A percentile compares a stretch with the other conserved stretches of the same genome.
Conservation (phyloP, 2,797 vertebrate genomes). For the Smutsia temminckii region DNA sequence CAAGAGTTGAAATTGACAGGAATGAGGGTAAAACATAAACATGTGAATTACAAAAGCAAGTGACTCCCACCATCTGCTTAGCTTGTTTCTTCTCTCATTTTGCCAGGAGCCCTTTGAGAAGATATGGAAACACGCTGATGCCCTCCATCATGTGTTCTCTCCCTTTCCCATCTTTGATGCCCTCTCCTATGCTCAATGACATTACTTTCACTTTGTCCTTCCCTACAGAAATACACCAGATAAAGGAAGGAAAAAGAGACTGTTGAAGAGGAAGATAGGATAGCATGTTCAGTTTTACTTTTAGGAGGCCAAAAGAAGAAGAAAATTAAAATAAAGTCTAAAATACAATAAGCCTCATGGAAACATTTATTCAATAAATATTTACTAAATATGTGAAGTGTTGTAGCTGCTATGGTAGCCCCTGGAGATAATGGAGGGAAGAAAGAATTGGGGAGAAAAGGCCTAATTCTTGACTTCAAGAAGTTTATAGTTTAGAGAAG, state of each 20-base stretch:
- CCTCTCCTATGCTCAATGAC: conserved; percentile 57
- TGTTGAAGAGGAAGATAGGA: not conserved
- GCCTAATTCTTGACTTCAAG: not conserved
- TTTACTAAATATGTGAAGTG: not conserved
- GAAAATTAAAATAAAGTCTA: not conserved
- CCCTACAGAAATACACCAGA: conserved; percentile 6
- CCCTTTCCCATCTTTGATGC: conserved; percentile 54
- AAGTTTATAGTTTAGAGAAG: not conserved
- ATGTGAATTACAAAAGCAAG: conserved; percentile 45
- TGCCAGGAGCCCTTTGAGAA: conserved; percentile 77
- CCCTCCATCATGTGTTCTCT: conserved; percentile 23
- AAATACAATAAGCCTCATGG: not conserved
- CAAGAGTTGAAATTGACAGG: conserved; percentile 48
- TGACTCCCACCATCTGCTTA: conserved; percentile 72
- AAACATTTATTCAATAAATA: not conserved
- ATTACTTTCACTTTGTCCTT: conserved; percentile 59
- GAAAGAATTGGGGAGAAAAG: no score
- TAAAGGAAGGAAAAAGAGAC: not conserved
- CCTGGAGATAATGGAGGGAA: not conserved
- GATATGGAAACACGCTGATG: conserved; percentile 57
- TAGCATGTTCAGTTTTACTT: not conserved
- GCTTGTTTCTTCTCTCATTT: conserved; percentile 41
- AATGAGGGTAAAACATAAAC: conserved; percentile 60
- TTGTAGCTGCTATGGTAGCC: not conserved
- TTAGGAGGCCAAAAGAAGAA: not conserved